Evolutionary conservation across 2,888 invertebrate genomes (phyloP), one percentile per base, ranked within the genome.

Genomic region (Crioceris asparagi): DNA sequence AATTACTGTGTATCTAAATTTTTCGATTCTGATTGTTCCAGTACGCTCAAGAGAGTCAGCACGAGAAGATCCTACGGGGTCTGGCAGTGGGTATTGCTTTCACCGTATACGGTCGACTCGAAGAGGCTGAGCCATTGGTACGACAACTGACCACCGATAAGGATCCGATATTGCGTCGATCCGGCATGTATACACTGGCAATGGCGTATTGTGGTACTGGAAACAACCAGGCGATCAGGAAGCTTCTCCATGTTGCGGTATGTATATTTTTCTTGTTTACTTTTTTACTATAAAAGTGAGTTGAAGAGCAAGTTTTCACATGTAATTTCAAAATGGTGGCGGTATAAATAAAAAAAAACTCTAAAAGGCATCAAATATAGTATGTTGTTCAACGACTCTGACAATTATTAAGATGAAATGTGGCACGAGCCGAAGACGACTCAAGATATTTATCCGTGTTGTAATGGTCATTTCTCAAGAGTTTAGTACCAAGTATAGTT

Each of bases 181-280:
- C 94, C 31, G 98, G 93, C 44, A 96, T 97, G 80, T 96, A 96
- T 68, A 96, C 96, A 1, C 74, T 98, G 36, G 97, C 96, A 2
- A 93, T 96, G 78, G 96, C 97, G 0, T 97, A 97, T 64, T 93
- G 92, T 61, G 98, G 98, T 36, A 93, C 94, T 8, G 96, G 96
- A 37, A 93, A 93, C 62, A 98, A 97, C 62, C 83, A 87, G 60
- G 97, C 97, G 2, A 94, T 97, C 55, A 77, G 93, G 36, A 85
- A 85, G 49, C 73, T 98, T 27, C 77, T 98, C 4, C 94, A 94
- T 61, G 90, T 94, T 38, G 96, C 97, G 25, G 97, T 94, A 40
- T 73, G 74, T 71, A 43, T 41, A 29, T 10, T n/a, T n/a, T n/a
- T n/a, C n/a, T n/a, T n/a, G n/a, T n/a, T n/a, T n/a, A n/a, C n/a